Conservation (phyloP, 2,888 invertebrate species). For the Dromius quadrimaculatus region DNA sequence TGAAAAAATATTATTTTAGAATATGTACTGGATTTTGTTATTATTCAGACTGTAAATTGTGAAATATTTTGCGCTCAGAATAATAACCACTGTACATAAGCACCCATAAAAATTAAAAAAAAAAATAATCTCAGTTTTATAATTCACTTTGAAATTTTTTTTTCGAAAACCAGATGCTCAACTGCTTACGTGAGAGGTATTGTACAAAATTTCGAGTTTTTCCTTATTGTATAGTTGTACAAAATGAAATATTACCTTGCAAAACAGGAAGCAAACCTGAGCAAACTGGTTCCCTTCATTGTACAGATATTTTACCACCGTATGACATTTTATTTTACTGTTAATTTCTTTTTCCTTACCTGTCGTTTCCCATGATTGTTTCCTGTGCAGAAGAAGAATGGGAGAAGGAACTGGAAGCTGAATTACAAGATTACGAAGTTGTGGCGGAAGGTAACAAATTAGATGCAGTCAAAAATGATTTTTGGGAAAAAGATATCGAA, state of each 20-base stretch:
- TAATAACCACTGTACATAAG: conserved; percentile 35
- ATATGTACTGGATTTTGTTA: conserved; percentile 22
- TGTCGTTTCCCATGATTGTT: conserved; percentile 58
- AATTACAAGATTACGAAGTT: conserved; percentile 95
- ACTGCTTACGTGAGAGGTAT: conserved; percentile 44
- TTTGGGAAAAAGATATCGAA: conserved; percentile 66
- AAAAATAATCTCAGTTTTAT: too few species aligned
- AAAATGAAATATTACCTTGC: conserved; percentile 36
- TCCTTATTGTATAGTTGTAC: conserved; percentile 42
- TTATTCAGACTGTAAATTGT: conserved; percentile 26
- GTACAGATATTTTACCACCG: conserved; percentile 43
- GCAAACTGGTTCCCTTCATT: conserved; percentile 43
- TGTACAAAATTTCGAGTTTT: conserved; percentile 39
- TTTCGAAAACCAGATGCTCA: conserved; percentile 46
- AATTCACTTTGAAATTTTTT: not conserved
- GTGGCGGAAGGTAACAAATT: conserved; percentile 72
- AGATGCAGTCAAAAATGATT: conserved; percentile 65
- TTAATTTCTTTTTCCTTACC: conserved; percentile 60
- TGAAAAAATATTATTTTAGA: conserved; percentile 18
- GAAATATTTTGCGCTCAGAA: conserved; percentile 20
- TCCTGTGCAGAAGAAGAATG: conserved; percentile 80
- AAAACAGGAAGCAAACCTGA: conserved; percentile 51
- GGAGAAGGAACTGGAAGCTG: conserved; percentile 96
- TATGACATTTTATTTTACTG: conserved; percentile 58
- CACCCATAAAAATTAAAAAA: conserved; percentile 17